Conservation (phyloP, 2,797 vertebrate genomes). For the Coluber constrictor region DNA sequence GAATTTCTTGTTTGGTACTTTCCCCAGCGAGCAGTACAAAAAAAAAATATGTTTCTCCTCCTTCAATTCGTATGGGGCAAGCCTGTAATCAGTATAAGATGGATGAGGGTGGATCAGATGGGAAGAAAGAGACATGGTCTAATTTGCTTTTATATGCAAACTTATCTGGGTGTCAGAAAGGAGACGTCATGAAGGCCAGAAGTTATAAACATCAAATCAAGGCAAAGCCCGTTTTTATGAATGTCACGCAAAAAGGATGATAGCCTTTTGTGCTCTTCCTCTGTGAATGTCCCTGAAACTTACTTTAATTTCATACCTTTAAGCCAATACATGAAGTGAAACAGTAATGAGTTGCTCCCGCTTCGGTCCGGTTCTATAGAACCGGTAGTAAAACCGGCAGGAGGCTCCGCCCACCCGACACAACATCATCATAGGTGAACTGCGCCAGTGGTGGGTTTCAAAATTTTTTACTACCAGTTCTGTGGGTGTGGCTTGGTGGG, state of each 20-base stretch:
- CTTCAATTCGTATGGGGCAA: not conserved
- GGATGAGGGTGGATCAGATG: not conserved
- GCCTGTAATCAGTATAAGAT: not conserved
- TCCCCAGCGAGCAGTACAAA: not conserved
- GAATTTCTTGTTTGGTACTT: not conserved
- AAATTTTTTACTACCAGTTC: no score
- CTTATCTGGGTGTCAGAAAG: not conserved
- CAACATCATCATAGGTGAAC: no score
- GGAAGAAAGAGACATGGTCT: not conserved
- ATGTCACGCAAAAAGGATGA: not conserved
- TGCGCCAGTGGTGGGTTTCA: no score
- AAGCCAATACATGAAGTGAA: not conserved
- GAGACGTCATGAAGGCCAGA: not conserved
- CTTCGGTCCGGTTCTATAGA: no score
- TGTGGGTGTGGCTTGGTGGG: no score
- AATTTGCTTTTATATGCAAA: not conserved
- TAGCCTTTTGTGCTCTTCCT: not conserved
- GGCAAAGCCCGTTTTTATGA: not conserved
- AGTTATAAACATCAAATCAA: not conserved
- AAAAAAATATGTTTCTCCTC: not conserved
- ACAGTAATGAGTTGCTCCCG: no score
- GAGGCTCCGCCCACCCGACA: no score
- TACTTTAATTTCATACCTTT: not conserved
- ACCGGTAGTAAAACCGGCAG: no score
- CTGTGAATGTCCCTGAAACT: not conserved